Evolutionary conservation across 2,888 invertebrate species (phyloP).

Genomic region (Agrochola lychnidis): DNA sequence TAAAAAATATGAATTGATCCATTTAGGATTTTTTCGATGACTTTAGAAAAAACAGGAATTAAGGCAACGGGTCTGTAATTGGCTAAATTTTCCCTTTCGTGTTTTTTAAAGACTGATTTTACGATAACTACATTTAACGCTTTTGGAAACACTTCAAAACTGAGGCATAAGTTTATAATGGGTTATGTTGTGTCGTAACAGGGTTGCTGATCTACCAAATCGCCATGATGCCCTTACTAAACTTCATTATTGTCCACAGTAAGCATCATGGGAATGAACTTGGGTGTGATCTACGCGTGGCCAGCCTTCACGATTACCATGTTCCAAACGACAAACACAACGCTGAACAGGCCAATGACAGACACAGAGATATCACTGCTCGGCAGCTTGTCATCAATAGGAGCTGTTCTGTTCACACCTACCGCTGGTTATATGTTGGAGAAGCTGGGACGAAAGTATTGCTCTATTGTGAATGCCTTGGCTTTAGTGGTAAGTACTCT

Average conservation of each 20-base stretch:
- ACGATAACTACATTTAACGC: too few species aligned
- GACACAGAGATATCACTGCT: slow-evolving; percentile 76
- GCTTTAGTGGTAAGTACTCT: slow-evolving; percentile 73
- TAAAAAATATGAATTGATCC: too few species aligned
- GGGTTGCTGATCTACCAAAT: too few species aligned
- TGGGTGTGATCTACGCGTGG: slow-evolving; percentile 80
- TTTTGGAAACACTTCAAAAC: too few species aligned
- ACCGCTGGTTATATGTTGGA: slow-evolving; percentile 73
- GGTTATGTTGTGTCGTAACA: too few species aligned
- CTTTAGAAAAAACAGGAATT: too few species aligned
- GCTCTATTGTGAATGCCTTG: slow-evolving; percentile 69
- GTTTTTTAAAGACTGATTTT: too few species aligned
- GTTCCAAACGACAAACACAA: slow-evolving; percentile 77
- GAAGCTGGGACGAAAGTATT: slow-evolving; percentile 74
- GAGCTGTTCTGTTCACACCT: slow-evolving; percentile 75
- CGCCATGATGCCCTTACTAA: too few species aligned
- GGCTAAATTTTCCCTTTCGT: too few species aligned
- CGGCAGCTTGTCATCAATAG: slow-evolving; percentile 78
- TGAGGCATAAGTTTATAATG: too few species aligned
- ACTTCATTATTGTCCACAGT: slow-evolving; percentile 33
- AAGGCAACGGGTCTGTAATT: too few species aligned
- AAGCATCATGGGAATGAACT: slow-evolving; percentile 51
- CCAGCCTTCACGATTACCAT: slow-evolving; percentile 78
- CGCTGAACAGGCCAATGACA: slow-evolving; percentile 76
- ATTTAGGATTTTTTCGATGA: too few species aligned